Evolutionary conservation across 2,113 vertebrate genomes (phyloP), one percentile per base, ranked within the genome.

Genomic region (Acanthisitta chloris): DNA sequence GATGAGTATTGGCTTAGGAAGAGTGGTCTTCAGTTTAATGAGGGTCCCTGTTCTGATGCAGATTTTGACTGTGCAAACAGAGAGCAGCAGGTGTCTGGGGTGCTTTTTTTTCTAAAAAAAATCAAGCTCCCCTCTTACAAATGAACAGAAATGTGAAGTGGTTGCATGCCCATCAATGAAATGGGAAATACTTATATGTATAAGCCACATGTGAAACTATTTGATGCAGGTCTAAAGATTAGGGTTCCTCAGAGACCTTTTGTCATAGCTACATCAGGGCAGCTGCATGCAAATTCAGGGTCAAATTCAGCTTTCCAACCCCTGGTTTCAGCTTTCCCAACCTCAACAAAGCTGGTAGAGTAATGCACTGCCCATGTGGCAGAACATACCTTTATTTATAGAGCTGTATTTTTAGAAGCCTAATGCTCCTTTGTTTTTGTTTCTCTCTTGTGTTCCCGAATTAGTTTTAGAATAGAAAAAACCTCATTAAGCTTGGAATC

Each of bases 401-500:
- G 57, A 82, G 48, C 13, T 88, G 10, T 64, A 24, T 85, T 82
- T 86, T 87, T 40, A 77, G 69, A 87, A 70, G 40, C 23, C 29
- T 86, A 42, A 54, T 51, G n/a, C 33, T 72, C 43, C 21, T 84
- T 81, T 76, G 45, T 1, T 88, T 95, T 81, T 79, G 49, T 62
- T 90, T 88, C 34, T 77, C 23, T 92, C 58, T 71, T 69, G 40
- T 64, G 17, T 81, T 81, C 91, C 61, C 84, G 55, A 88, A 57
- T 88, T 91, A 65, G 46, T 86, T 90, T 84, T 79, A 91, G 82
- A 85, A 71, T 69, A 94, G 65, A 92, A 93, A 97, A 70, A 61
- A 87, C 79, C 84, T 97, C 80, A 96, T 95, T 97, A 94, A 83
- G n/a, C 51, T 17, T 93, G 81, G 81, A 92, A 86, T 94, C 86